Evolutionary conservation across 2,113 vertebrate genomes (phyloP).

Genomic region (Tragelaphus buxtoni): DNA sequence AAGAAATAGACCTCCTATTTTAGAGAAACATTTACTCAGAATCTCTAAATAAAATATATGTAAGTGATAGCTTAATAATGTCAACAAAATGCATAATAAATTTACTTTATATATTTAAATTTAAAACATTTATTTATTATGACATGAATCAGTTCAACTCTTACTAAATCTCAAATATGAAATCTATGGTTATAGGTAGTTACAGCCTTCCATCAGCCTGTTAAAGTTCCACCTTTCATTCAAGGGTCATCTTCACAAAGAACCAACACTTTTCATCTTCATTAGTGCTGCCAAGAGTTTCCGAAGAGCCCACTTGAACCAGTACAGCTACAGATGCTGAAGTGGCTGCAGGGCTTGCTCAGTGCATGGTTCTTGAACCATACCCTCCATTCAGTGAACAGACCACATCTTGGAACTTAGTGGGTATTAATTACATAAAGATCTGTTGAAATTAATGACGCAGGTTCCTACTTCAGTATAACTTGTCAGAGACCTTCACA

Average conservation of each 20-base stretch:
- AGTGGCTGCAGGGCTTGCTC: not conserved
- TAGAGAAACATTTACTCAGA: not conserved
- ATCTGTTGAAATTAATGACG: not conserved
- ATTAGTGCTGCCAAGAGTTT: not conserved
- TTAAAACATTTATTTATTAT: not conserved
- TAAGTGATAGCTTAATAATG: not conserved
- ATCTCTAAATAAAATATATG: not conserved
- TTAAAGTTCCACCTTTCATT: not conserved
- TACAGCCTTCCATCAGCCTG: not conserved
- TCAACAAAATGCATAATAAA: not conserved
- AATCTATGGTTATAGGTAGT: not conserved
- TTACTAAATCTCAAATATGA: not conserved
- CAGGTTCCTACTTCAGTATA: not conserved
- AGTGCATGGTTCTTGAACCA: not conserved
- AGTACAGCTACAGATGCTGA: not conserved
- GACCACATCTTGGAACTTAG: not conserved
- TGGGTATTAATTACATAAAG: not conserved
- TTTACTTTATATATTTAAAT: not conserved
- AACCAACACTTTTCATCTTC: not conserved
- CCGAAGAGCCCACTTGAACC: not conserved
- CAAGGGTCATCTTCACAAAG: not conserved
- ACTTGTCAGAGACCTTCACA: not conserved
- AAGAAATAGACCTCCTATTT: not conserved
- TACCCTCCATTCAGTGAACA: not conserved
- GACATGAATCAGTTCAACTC: not conserved